Evolutionary conservation across 1,140 invertebrate species (phyloP), one percentile per base, ranked within the genome.

Genomic region (Steinernema feltiae): DNA sequence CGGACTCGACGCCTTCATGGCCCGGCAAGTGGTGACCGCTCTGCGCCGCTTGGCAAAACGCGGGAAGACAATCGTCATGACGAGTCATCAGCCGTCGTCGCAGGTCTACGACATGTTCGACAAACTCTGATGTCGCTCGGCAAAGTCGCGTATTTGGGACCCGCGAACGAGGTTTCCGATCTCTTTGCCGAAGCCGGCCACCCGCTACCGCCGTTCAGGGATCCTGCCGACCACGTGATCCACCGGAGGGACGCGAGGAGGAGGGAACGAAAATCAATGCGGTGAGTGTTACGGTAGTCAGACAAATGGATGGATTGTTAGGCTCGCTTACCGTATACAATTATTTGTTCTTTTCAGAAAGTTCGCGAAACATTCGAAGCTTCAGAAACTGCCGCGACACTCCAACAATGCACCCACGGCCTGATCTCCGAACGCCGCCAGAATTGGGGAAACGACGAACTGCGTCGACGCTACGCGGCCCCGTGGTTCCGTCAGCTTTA

Each of bases 121-220:
- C 71, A 63, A 70, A 48, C 46, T 73, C 15, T 71, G 3, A 30
- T 97, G 91, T 92, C 94, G 0, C 93, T 96, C 85, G 95, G 95
- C 0, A 88, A 93, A 77, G 91, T 94, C 0, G 94, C 93, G 0
- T 97, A 93, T 86, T 89, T 95, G 73, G 95, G 95, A 24, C 91
- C 91, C 1, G 89, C 91, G 3, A 63, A 27, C 12, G 53, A 63
- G 24, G 53, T 63, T 27, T 12, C 3, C 3, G 15, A 63, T 21
- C 53, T 63, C 3, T 63, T 63, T 21, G 24, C 2, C 3, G 53
- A 12, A 27, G 53, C 53, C 24, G 53, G 53, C 12, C 24, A 63
- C 24, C 53, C 53, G 53, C 53, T 63, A 21, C 53, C 53, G 24
- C 53, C 53, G 15, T 63, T 63, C 53, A 63, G 7, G 53, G 24